Conservation (phyloP, 2,888 invertebrate species). For the Lasioglossum calceatum region DNA sequence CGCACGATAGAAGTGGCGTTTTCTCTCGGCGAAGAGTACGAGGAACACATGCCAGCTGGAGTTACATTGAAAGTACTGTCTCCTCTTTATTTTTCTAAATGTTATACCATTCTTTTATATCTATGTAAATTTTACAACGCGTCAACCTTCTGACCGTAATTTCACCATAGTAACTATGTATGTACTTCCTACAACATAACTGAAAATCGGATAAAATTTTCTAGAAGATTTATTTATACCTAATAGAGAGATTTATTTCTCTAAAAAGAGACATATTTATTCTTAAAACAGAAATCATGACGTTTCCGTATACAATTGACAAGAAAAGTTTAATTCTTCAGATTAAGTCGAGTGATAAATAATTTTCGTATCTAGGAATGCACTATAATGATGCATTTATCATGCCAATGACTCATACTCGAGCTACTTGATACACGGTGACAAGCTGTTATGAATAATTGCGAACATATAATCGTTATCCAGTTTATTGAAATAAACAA, state of each 20-base stretch:
- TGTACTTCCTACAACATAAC: neutral
- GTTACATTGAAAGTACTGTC: slow-evolving; percentile 83
- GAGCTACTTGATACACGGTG: neutral
- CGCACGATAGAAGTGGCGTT: slow-evolving; percentile 86
- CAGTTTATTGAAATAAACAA: neutral
- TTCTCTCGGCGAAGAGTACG: slow-evolving; percentile 87
- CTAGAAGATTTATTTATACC: neutral
- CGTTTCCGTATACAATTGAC: neutral
- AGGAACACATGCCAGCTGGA: slow-evolving; percentile 88
- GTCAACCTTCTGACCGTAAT: neutral
- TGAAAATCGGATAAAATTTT: neutral
- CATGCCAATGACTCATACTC: neutral
- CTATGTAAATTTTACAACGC: neutral
- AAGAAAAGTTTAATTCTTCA: neutral
- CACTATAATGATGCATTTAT: neutral
- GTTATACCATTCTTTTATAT: neutral
- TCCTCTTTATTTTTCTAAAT: neutral
- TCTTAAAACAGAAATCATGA: neutral
- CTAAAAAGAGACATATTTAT: neutral
- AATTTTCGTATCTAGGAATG: neutral
- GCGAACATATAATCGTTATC: neutral
- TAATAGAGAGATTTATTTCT: neutral
- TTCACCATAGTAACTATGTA: neutral
- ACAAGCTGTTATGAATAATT: neutral
- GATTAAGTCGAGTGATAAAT: neutral